Evolutionary conservation across 2,888 invertebrate genomes (phyloP), one percentile per base, ranked within the genome.

Genomic region (Dasypogon diadema): DNA sequence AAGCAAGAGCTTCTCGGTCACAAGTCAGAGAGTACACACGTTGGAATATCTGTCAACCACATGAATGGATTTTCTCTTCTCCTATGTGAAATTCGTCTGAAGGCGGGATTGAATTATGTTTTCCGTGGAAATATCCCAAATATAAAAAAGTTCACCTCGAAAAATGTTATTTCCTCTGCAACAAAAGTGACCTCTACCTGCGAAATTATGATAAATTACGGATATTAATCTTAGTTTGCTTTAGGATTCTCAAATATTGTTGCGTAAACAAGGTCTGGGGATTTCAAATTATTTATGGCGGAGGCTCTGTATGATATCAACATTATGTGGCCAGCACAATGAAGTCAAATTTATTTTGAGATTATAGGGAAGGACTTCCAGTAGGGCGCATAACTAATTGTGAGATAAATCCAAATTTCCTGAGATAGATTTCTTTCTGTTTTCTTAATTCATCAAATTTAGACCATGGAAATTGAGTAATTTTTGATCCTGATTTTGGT

Each of bases 321-420:
- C 58, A 58, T 58, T 58, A 58, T 18, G 30, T 58, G 58, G 30
- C 58, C 14, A 56, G n/a, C 56, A 24, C n/a, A 56, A 24, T 24
- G 58, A 58, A 58, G 58, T 58, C 58, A 58, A 58, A 58, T 58
- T 58, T 58, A 58, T 58, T 58, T 58, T 18, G 58, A 30, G 58
- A 58, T 58, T 58, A 58, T 10, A 18, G 34, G 30, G 58, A 22
- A 58, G 58, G 14, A 22, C 24, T 22, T n/a, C 26, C 26, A 24
- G 22, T 24, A 56, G 24, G 21, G 24, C 21, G 24, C 14, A 56
- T 24, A 56, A n/a, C 24, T 30, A 8, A 30, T 30, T 30, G 30
- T 8, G 3, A 8, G 30, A 5, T 30, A 30, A 30, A 30, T 30
- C 30, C 30, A 30, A 8, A 8, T 30, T 30, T 30, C 30, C 30